Base-by-base conservation (phyloP, 2,888 invertebrate genomes). In the Drosophila silvestris region DNA sequence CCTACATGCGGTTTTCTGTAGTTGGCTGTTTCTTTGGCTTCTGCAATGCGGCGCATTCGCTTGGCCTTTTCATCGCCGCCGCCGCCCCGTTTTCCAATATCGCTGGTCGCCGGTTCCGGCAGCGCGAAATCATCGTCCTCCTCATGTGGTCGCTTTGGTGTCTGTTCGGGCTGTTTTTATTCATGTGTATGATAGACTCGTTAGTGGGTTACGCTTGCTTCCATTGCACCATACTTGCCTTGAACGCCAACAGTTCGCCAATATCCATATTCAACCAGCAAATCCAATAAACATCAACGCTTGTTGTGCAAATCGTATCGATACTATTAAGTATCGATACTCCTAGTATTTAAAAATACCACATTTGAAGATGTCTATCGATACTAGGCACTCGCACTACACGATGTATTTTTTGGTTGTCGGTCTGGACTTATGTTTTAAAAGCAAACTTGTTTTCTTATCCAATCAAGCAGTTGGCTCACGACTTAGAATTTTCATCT, bases 161-260 rank as follows among this genome's bases (percentile, higher is more conserved):
- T 97, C 91, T 97, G 97, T 59, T 96, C 96, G 6, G 97, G 97
- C 97, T 97, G 83, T 68, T 44, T 26, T 12, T 10, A 19, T 33
- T 28, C 28, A 4, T 3, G 41, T 26, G 14, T 28, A 60, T 22
- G 28, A 32, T n/a, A 30, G 7, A 35, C 12, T n/a, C 10, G 30
- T 41, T 50, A 54, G 62, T 50, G 12, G 19, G 10, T 54, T 59
- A 10, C 26, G 35, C 32, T 28, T 50, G 56, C 51, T 37, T 39
- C 4, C 26, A 32, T 50, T 70, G 41, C 19, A 52, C 9, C 7
- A 44, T 63, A 84, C 78, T 91, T 92, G 94, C 95, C 92, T 95
- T 95, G 81, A 95, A 95, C 52, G 95, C 94, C 64, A 95, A 90
- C 50, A 95, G 89, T 91, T 95, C 95, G 41, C 94, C 95, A 71